Conservation (phyloP, 2,888 invertebrate genomes). For the Abrostola triplasia region DNA sequence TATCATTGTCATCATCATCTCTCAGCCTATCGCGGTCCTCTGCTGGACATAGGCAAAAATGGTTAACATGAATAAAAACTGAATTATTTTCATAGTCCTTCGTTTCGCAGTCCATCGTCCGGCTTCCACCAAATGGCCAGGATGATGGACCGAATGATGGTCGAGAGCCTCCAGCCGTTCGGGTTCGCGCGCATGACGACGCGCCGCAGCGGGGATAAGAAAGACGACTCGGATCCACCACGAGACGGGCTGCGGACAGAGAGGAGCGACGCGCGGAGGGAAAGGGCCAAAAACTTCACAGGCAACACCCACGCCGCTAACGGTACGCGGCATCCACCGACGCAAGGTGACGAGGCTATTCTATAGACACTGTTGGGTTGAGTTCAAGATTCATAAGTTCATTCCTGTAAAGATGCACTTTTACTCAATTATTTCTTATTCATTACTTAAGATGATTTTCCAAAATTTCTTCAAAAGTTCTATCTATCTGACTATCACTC, state of each 20-base stretch:
- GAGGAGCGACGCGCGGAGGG: conserved; percentile 68
- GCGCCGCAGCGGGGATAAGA: conserved; percentile 75
- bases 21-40: too few relatives aligned
- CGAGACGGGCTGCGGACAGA: conserved; percentile 76
- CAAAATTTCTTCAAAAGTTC: too few relatives aligned
- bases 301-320: conserved; percentile 71
- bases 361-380: background rate
- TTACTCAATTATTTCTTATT: too few relatives aligned
- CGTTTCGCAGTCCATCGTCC: conserved; percentile 84
- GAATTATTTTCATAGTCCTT: conserved; percentile 1
- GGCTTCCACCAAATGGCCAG: conserved; percentile 91
- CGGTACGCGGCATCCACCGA: conserved; percentile 82
- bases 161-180: conserved; percentile 90
- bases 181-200: conserved; percentile 90
- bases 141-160: conserved; percentile 92
- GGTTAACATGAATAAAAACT: too few relatives aligned
- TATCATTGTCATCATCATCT: too few relatives aligned
- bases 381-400: background rate
- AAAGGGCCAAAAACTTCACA: conserved; percentile 61
- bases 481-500: too few relatives aligned
- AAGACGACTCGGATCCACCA: conserved; percentile 62
- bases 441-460: too few relatives aligned
- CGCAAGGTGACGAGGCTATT: conserved; percentile 71
- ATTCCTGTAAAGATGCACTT: too few relatives aligned
- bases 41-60: too few relatives aligned